Base-by-base conservation (phyloP, 2,888 invertebrate species). In the Pristionchus japonicus region DNA sequence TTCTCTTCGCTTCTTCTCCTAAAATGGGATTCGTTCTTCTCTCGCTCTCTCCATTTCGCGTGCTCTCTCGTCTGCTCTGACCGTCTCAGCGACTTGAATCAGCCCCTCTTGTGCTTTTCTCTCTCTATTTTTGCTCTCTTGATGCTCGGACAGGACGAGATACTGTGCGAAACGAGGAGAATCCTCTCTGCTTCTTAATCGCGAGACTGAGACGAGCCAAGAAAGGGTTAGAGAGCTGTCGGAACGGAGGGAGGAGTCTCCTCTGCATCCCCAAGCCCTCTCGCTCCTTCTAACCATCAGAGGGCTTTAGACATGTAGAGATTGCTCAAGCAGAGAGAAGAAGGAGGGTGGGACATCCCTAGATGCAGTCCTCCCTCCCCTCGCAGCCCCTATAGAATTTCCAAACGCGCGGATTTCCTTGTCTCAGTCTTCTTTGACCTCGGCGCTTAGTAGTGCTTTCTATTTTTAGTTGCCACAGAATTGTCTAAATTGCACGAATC, bases 401-500 rank as follows among this genome's bases (percentile, higher is more conserved):
- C n/a, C 3, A 40, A 11, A 34, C n/a, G n/a, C n/a, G 84, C 15
- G 31, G 52, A 57, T 15, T 34, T 27, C 40, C 31, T 43, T 34
- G 1, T n/a, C 43, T 43, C 43, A 11, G 11, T n/a, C n/a, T 43
- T 43, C 43, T 43, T 43, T 43, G 43, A 43, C 43, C 43, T 43
- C 11, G 3, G 57, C 88, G 85, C 85, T 84, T 88, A 80, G 37
- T 64, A 87, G 67, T 70, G 17, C 47, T 88, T 83, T 88, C 77
- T 67, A 86, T 84, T 84, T 82, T 40, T 89, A 37, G 27, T 11
- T 83, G 3, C 57, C 57, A 57, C 23, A 57, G n/a, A 57, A n/a
- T 3, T 9, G 4, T 20, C n/a, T n/a, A 7, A 57, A 57, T 6
- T 23, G 57, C 57, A 57, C 57, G 57, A 57, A 57, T 57, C 20